phyloP scores from a whole-genome alignment of 1,140 invertebrate genomes.

The Homalodisca vitripennis region DNA sequence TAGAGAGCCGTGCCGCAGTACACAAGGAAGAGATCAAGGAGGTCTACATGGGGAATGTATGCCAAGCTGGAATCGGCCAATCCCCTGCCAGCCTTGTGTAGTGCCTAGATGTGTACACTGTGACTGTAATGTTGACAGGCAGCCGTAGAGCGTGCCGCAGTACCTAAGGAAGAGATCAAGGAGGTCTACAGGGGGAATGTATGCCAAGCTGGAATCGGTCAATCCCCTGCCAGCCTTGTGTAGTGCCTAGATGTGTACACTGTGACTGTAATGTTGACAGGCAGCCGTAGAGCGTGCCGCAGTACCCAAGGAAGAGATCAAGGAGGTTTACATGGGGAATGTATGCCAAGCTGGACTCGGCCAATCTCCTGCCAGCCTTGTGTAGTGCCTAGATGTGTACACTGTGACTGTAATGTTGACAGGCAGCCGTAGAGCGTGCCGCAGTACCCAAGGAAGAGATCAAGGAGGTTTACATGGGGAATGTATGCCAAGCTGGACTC shows the following conservation, averaged over 20 bases:
- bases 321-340: constrained; percentile 97
- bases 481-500: constrained; percentile 84
- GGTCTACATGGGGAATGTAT: constrained; percentile 97
- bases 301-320: constrained; percentile 75
- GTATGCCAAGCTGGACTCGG: constrained; percentile 82
- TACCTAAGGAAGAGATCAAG: constrained; percentile 78
- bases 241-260: no score
- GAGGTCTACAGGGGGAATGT: constrained; percentile 99
- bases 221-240: constrained; percentile 95
- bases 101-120: no score
- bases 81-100: constrained; percentile 95
- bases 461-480: constrained; percentile 96
- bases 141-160: constrained; percentile 78
- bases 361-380: constrained; percentile 94
- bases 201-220: constrained; percentile 75
- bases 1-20: constrained; percentile 80
- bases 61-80: constrained; percentile 78
- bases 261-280: no score
- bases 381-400: no score
- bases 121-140: constrained; percentile 58
- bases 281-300: constrained; percentile 80
- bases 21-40: constrained; percentile 83
- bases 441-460: constrained; percentile 78
- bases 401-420: no score
- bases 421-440: constrained; percentile 80